Evolutionary conservation across 1,140 invertebrate species (phyloP), one percentile per base, ranked within the genome.

Genomic region (Coboldia fuscipes): DNA sequence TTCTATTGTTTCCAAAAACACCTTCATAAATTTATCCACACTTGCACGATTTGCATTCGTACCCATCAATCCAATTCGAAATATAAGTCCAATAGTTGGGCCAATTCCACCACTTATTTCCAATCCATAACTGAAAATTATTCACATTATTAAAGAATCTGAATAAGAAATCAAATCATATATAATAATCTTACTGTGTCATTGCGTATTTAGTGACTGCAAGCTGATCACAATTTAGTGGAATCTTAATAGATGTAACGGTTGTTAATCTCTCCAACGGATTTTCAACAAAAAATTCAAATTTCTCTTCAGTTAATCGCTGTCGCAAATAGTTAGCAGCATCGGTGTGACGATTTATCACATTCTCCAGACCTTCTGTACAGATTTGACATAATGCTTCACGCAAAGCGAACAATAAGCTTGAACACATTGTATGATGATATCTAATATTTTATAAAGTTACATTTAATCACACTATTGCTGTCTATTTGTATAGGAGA

Each of bases 51-150:
- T 70, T 0, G 75, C 68, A 48, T 82, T 84, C 19, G 68, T 57
- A 23, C 77, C 76, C 77, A 88, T 79, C 10, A 84, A 49, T 2
- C 83, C 83, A 39, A 88, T 68, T 24, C 83, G 65, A 39, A 82
- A 68, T 6, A 82, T 62, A 47, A 76, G 73, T 15, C 75, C 77
- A 2, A 54, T 63, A 1, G 77, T 80, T 3, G 72, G 68, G 1
- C 80, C 83, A 8, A 88, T 49, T 4, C 82, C 81, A 12, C 72
- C 72, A 38, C 74, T 65, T 33, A 88, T 74, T 43, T 86, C 72
- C n/a, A 86, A 64, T 33, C 63, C 60, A 44, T 77, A 70, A 32
- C 79, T 83, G n/a, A n/a, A n/a, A n/a, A n/a, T n/a, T n/a, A n/a
- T n/a, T n/a, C n/a, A n/a, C n/a, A n/a, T n/a, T n/a, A n/a, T n/a